A percentile compares a stretch with the other conserved stretches of the same genome.
phyloP scores from a whole-genome alignment of 2,888 invertebrate genomes.

The Trachelus iudaicus region DNA sequence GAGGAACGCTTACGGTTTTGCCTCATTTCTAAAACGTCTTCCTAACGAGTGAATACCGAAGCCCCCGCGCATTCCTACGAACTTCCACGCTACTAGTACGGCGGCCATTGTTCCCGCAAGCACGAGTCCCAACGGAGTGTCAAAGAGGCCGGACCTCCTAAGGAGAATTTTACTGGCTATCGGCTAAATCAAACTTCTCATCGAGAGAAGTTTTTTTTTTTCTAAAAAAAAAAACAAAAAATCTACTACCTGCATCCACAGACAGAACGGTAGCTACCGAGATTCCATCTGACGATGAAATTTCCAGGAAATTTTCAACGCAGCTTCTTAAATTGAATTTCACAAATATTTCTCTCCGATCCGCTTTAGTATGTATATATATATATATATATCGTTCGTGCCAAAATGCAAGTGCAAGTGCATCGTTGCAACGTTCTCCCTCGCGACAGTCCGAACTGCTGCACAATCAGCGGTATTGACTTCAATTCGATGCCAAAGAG shows the following conservation, averaged over 20 bases:
- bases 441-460: background rate
- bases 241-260: background rate
- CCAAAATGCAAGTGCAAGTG: background rate
- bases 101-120: slow-evolving; percentile 46
- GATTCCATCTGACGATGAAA: background rate
- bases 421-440: background rate
- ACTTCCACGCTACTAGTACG: slow-evolving; percentile 24
- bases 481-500: slow-evolving; percentile 31
- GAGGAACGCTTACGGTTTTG: slow-evolving; percentile 31
- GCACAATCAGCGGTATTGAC: background rate
- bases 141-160: slow-evolving; percentile 53
- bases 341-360: background rate
- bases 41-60: slow-evolving; percentile 55
- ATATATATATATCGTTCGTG: background rate
- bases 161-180: slow-evolving; percentile 47
- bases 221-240: background rate
- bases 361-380: background rate
- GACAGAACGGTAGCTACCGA: background rate
- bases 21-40: slow-evolving; percentile 60
- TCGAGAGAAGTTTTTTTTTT: slow-evolving; percentile 15
- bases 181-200: slow-evolving; percentile 36
- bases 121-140: slow-evolving; percentile 35
- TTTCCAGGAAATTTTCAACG: background rate
- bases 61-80: slow-evolving; percentile 49
- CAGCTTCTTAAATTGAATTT: background rate